Evolutionary conservation across 2,113 vertebrate genomes (phyloP).

Genomic region (Sebastes schlegelii): DNA sequence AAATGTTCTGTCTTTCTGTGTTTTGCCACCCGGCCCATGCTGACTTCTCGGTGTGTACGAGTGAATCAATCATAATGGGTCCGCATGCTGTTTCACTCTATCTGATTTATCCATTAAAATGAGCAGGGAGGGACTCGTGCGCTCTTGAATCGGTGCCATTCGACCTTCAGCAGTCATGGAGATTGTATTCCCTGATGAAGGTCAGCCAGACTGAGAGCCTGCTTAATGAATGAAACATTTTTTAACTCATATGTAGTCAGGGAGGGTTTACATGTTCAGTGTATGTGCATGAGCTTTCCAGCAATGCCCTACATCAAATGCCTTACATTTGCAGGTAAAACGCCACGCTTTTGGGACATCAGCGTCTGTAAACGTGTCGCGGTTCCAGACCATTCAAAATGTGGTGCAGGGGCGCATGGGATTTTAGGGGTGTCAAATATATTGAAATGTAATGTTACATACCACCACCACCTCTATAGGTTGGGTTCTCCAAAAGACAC

Average conservation of each 20-base stretch:
- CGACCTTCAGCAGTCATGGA: conserved; percentile 65
- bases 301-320: not conserved
- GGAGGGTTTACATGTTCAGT: conserved; percentile 25
- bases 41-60: conserved; percentile 10
- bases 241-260: conserved; percentile 22
- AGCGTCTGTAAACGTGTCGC: not conserved
- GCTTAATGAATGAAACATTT: conserved; percentile 67
- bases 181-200: conserved; percentile 59
- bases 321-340: not conserved
- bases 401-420: too few species aligned
- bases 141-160: conserved; percentile 43
- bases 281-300: conserved; percentile 5
- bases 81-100: conserved; percentile 24
- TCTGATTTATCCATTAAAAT: conserved; percentile 46
- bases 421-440: too few species aligned
- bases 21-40: not conserved
- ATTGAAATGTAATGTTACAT: too few species aligned
- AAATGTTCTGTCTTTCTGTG: conserved; percentile 26
- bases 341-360: not conserved
- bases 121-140: conserved; percentile 28
- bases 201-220: conserved; percentile 47
- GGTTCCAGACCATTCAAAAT: not conserved
- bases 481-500: too few species aligned
- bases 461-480: too few species aligned
- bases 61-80: conserved; percentile 17